Evolutionary conservation across 2,888 invertebrate genomes (phyloP).

Genomic region (Drosophila putrida): DNA sequence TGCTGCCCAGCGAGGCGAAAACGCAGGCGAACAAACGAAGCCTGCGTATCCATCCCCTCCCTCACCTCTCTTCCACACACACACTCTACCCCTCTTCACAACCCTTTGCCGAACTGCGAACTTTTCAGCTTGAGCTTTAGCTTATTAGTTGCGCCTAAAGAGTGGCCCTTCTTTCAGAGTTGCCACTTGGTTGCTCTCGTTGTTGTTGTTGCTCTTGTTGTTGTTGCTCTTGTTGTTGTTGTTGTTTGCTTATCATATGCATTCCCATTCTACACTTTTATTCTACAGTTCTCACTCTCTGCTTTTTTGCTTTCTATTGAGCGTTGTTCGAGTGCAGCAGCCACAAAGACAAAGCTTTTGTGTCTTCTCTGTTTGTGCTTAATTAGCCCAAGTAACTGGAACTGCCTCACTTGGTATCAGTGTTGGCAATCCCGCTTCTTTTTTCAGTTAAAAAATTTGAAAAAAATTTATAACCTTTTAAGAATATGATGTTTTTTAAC

Average conservation of each 20-base stretch:
- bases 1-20: slow-evolving; percentile 64
- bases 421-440: not conserved
- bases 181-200: slow-evolving; percentile 76
- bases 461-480: too few species aligned
- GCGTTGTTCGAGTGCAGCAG: slow-evolving; percentile 12
- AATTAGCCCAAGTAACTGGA: slow-evolving; percentile 27
- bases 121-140: slow-evolving; percentile 29
- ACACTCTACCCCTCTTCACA: not conserved
- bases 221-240: too few species aligned
- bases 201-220: slow-evolving; percentile 4
- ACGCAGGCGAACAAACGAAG: slow-evolving; percentile 33
- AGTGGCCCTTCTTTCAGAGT: slow-evolving; percentile 29
- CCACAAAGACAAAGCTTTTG: slow-evolving; percentile 26
- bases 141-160: slow-evolving; percentile 73
- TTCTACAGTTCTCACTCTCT: slow-evolving; percentile 1
- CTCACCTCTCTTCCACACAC: not conserved
- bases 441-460: not conserved
- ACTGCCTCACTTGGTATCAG: not conserved
- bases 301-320: slow-evolving; percentile 1
- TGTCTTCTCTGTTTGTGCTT: slow-evolving; percentile 2
- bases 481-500: too few species aligned
- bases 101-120: not conserved
- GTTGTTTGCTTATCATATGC: slow-evolving; percentile 6
- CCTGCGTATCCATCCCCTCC: not conserved
- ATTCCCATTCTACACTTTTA: not conserved